These are phyloP conservation scores for Meiosimyza platycephala DNA, from an alignment of 2,888 invertebrate genomes.

Conservation along the genomic window DNA sequence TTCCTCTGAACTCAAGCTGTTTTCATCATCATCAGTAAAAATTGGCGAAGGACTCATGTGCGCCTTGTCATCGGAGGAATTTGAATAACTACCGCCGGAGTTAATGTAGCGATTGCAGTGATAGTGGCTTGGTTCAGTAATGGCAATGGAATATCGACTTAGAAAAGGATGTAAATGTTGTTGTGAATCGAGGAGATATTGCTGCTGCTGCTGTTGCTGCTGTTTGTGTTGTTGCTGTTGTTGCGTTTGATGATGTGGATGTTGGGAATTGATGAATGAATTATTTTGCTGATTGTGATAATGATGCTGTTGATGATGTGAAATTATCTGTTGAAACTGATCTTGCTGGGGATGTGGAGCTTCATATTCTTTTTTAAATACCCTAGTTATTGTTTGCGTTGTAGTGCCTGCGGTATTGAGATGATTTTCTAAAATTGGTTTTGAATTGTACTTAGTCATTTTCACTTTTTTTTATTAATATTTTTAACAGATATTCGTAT, in stretches of 20 bases:
- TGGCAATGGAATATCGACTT: constrained; percentile 48
- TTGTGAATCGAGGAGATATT: constrained; percentile 49
- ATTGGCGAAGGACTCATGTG: constrained; percentile 59
- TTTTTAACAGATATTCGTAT: background rate
- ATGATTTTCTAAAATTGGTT: constrained; percentile 40
- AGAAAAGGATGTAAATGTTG: constrained; percentile 60
- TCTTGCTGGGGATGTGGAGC: constrained; percentile 26
- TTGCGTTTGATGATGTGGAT: constrained; percentile 33
- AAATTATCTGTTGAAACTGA: constrained; percentile 37
- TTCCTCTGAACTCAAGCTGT: constrained; percentile 65
- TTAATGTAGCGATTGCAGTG: constrained; percentile 38
- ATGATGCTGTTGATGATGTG: background rate
- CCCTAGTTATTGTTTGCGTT: constrained; percentile 34
- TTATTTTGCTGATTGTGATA: constrained; percentile 5
- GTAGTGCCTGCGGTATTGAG: constrained; percentile 16
- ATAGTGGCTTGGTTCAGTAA: background rate
- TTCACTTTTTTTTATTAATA: constrained; percentile 10
- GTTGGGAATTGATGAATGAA: constrained; percentile 1
- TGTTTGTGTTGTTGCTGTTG: constrained; percentile 39
- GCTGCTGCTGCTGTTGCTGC: constrained; percentile 39
- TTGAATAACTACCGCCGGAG: constrained; percentile 44
- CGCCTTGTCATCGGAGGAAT: constrained; percentile 49
- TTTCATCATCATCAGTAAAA: constrained; percentile 66
- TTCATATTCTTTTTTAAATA: constrained; percentile 54
- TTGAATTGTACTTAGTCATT: constrained; percentile 55